Base-by-base conservation (phyloP, 2,797 vertebrate genomes). In the Philypnodon macrostomus region DNA sequence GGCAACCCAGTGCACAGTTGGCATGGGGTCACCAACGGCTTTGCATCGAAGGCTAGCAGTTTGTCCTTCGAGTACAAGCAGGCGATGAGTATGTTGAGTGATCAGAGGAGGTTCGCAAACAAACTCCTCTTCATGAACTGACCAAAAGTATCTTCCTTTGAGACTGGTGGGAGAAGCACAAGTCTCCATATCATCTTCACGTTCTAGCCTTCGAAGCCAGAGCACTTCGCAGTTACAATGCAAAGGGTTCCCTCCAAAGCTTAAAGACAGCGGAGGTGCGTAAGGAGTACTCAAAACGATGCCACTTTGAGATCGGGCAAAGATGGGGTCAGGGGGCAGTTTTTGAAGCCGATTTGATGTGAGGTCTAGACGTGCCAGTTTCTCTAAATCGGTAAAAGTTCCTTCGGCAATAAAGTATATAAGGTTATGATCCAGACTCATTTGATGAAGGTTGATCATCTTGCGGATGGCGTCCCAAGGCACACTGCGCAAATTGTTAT, bases 131-230 rank as follows among this genome's bases (percentile, higher is more conserved):
- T 99, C 96, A 0, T 90, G 86, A 7, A 99, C 85, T 0, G 93
- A 95, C 97, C 97, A 99, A 75, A 99, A 99, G 74, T 99, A 99
- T 30, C 94, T 92, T 1, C 96, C 97, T 67, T 98, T 98, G 23
- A 99, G 88, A 46, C 83, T 87, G 0, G 92, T 63, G 0, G 96
- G 97, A 50, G 97, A 99, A 40, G 95, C 96, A 3, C 97, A 99
- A 0, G 97, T 99, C 86, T 99, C 97, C 92, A 98, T 94, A 39
- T 99, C 97, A 0, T 99, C 97, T 0, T 97, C 95, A 2, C 97
- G 85, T 15, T 96, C 92, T 1, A 99, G 86, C 49, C 97, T 79
- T 26, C 97, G 87, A 14, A 99, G 81, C 96, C 97, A 99, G 35
- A 99, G 89, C 8, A 98, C 88, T 65, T 99, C 97, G 1, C 97